phyloP scores from a whole-genome alignment of 2,888 invertebrate species.

The Eupithecia tripunctaria region DNA sequence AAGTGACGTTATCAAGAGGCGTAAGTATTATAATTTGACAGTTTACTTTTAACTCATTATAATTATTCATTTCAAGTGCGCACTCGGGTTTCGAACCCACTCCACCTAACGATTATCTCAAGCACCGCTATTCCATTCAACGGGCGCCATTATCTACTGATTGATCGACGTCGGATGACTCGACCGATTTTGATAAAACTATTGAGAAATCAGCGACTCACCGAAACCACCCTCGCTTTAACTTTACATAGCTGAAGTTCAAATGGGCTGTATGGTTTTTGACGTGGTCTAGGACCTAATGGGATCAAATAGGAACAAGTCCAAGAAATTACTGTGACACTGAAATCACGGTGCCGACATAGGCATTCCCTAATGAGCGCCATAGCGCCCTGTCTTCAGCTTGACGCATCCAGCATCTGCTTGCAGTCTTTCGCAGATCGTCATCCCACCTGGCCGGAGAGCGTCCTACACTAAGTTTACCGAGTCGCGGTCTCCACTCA shows the following conservation, averaged over 20 bases:
- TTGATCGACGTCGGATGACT: conserved; percentile 46
- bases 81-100: conserved; percentile 18
- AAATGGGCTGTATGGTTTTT: background rate
- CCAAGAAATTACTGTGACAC: background rate
- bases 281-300: background rate
- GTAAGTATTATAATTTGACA: background rate
- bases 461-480: too few species aligned
- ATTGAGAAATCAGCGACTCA: conserved; percentile 43
- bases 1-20: background rate
- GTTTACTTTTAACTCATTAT: conserved; percentile 4
- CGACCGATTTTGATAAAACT: conserved; percentile 45
- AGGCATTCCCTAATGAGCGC: too few species aligned
- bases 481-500: too few species aligned
- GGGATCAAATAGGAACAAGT: background rate
- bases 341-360: background rate
- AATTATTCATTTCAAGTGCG: conserved; percentile 6
- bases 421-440: too few species aligned
- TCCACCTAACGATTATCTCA: conserved; percentile 31
- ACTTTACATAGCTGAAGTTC: conserved; percentile 18
- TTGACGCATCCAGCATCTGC: too few species aligned
- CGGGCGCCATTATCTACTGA: conserved; percentile 40
- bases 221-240: conserved; percentile 39
- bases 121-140: conserved; percentile 36
- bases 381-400: too few species aligned
- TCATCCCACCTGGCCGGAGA: too few species aligned